Evolutionary conservation across 1,140 invertebrate species (phyloP), one percentile per base, ranked within the genome.

Genomic region (Drosophila watanabei): DNA sequence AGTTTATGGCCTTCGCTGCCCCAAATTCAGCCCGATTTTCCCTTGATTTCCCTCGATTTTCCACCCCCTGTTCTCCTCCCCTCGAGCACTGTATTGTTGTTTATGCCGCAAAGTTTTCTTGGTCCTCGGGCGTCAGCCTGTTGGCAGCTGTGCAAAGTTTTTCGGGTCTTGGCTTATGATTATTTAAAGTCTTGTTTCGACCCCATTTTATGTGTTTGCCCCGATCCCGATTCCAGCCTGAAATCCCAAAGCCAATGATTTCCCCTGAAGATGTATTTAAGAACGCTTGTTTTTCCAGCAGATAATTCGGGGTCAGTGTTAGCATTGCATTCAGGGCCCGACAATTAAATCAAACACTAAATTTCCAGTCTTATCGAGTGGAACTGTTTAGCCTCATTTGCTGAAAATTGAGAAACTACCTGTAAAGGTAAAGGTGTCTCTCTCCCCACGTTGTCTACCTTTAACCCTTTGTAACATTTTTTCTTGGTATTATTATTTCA

Each of bases 31-130:
- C 20, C 20, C 54, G 54, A 57, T 33, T 35, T 66, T 51, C 46
- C 76, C 52, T 24, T 39, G 52, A 43, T 41, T 65, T 24, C 13
- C 51, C 51, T 52, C 51, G 51, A 52, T 52, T 33, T 18, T 52
- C 30, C 49, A 33, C 0, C 24, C 28, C 43, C n/a, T 5, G 0
- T 10, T 5, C 4, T 13, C 13, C 14, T 1, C 18, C n/a, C n/a
- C 30, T 24, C 28, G 11, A 35, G 13, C 9, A 18, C 33, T 39
- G 54, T 57, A 57, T 80, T 85, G 85, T 85, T 89, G 81, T 79
- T 89, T 83, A 71, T 64, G 85, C 73, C 81, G 58, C 51, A 88
- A 89, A 89, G 61, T 88, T 88, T 78, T 76, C 79, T 80, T 77
- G 76, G 61, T 83, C 76, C 80, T 80, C 72, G 65, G 76, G 75